Conservation (phyloP, 1,140 invertebrate genomes). For the Papilio xuthus region DNA sequence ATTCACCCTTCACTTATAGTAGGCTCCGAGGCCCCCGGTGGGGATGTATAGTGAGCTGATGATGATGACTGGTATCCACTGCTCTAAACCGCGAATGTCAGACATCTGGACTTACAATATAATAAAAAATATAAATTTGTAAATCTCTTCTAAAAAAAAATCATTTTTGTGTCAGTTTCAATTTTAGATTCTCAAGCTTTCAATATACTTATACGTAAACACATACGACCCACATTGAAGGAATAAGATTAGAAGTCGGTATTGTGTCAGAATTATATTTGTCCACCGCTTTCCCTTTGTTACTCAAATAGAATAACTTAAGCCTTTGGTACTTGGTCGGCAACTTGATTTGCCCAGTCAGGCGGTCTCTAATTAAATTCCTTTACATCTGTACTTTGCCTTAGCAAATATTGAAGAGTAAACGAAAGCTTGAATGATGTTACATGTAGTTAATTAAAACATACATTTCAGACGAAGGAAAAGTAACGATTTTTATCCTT, state of each 20-base stretch:
- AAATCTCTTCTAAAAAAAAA: not conserved
- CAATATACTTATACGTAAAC: not conserved
- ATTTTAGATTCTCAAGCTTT: not conserved
- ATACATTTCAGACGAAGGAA: not conserved
- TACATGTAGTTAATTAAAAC: not conserved
- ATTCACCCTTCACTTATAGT: too few relatives aligned
- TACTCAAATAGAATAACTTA: conserved; percentile 5
- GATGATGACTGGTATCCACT: too few relatives aligned
- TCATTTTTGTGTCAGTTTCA: not conserved
- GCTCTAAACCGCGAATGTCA: not conserved
- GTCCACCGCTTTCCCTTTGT: not conserved
- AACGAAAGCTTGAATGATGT: not conserved
- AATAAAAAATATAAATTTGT: not conserved
- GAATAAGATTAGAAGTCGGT: not conserved
- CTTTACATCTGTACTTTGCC: not conserved
- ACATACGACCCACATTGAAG: not conserved
- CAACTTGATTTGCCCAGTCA: not conserved
- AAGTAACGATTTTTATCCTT: not conserved
- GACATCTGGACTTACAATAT: not conserved
- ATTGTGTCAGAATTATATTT: not conserved
- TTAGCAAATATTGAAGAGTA: conserved; percentile 7
- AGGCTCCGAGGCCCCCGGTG: too few relatives aligned
- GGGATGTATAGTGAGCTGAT: too few relatives aligned
- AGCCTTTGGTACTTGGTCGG: not conserved
- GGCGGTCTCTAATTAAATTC: not conserved